Percentiles rank a stretch among this genome's conserved stretches.
Evolutionary conservation across 2,797 vertebrate genomes (phyloP).

Genomic region (Dromococcyx pavoninus): DNA sequence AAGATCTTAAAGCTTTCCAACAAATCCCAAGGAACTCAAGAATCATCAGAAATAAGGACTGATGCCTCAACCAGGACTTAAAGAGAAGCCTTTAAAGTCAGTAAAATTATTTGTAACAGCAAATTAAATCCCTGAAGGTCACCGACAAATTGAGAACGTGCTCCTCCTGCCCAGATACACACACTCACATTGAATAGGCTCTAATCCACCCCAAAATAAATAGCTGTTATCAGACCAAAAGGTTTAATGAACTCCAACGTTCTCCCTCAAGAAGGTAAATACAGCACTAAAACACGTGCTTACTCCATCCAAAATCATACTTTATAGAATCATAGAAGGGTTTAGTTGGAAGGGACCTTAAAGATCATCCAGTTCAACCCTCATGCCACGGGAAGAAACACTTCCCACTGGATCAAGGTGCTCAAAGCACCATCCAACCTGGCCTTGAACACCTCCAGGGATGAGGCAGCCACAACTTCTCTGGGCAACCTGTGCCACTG

Average conservation of each 20-base stretch:
- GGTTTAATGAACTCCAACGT: not conserved
- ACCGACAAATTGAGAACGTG: not conserved
- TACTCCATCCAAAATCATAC: not conserved
- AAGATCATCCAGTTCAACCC: too few relatives aligned
- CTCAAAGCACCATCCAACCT: too few relatives aligned
- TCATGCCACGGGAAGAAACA: too few relatives aligned
- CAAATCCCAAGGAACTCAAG: not conserved
- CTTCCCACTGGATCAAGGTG: too few relatives aligned
- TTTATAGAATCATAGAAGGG: too few relatives aligned
- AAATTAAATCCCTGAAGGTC: not conserved
- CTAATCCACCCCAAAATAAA: not conserved
- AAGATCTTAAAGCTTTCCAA: not conserved
- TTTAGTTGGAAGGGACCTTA: too few relatives aligned
- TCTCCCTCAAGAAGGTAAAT: not conserved
- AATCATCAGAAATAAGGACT: not conserved
- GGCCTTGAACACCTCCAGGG: too few relatives aligned
- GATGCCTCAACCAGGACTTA: not conserved
- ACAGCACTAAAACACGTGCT: fast-evolving
- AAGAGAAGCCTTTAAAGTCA: not conserved
- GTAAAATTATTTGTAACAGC: not conserved
- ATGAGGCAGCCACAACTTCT: too few relatives aligned
- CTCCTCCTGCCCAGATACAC: not conserved
- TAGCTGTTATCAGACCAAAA: not conserved
- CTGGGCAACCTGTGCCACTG: too few relatives aligned
- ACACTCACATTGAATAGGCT: fast-evolving